Base-by-base conservation (phyloP, 2,888 invertebrate species). In the Temnothorax unifasciatus region DNA sequence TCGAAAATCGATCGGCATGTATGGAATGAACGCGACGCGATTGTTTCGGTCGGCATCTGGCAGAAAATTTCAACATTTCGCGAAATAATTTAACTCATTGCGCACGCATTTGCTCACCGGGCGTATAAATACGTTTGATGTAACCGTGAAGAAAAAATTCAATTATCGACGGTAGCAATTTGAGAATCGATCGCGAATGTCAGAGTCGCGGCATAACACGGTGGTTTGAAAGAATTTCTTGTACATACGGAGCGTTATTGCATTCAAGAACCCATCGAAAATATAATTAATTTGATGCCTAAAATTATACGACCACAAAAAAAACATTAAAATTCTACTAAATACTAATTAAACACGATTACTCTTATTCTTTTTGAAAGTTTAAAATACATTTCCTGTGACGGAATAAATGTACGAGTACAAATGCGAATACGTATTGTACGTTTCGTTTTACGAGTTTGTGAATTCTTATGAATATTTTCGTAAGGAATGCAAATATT, bases 1-100 rank as follows among this genome's bases (percentile, higher is more conserved):
- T 81, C 73, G 79, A 81, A 81, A 81, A 81, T 81, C 79, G 79
- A 81, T 81, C 52, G 59, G 15, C 59, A 71, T 29, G 15, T n/a
- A 71, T 71, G 44, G 57, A 57, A 57, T 44, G 47, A 73, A 81
- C 34, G 59, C 73, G 73, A 79, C 59, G 47, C 77, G 77, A 77
- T 69, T 77, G 69, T 77, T 77, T 77, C 54, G 69, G 29, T 44
- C 57, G 54, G 21, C 54, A 73, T 57, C 59, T 61, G 47, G n/a
- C 47, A 76, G 77, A 57, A 54, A 54, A 77, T 77, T 68, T 57
- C 57, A 57, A 44, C 68, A 41, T 68, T 64, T 76, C 38, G 11
- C 44, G 29, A 69, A 57, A 77, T 77, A 77, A 77, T 54, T 68
- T 44, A 38, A 41, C 29, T 68, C 15, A 34, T 25, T 57, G 21